A percentile compares a stretch with the other conserved stretches of the same genome.
phyloP scores from a whole-genome alignment of 2,797 vertebrate species.

The Neolamprologus multifasciatus region DNA sequence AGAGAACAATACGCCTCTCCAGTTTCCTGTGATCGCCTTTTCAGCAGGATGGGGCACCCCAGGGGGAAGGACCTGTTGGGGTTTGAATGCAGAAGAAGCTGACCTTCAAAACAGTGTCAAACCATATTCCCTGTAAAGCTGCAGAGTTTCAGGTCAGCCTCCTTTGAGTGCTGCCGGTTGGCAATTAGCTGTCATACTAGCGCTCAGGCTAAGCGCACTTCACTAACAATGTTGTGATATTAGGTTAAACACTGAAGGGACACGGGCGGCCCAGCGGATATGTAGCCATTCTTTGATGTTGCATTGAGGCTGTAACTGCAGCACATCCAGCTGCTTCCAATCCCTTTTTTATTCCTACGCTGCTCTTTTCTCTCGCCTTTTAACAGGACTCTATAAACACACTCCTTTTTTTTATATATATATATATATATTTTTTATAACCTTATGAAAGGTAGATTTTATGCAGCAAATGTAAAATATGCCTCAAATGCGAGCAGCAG shows the following conservation, averaged over 20 bases:
- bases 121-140: conserved; percentile 20
- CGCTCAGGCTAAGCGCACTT: neutral
- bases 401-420: neutral
- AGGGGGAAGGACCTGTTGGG: conserved; percentile 12
- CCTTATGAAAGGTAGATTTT: neutral
- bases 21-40: conserved; percentile 49
- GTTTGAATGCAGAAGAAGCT: conserved; percentile 37
- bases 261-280: neutral
- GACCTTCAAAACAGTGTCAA: conserved; percentile 60
- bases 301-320: neutral
- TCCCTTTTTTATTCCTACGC: neutral
- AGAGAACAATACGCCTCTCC: conserved; percentile 50
- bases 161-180: conserved; percentile 3
- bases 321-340: neutral
- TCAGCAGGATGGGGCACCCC: conserved; percentile 4
- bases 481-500: neutral
- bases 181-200: conserved; percentile 12
- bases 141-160: conserved; percentile 11
- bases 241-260: conserved; percentile 18
- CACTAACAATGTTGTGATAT: conserved; percentile 18
- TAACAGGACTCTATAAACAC: neutral
- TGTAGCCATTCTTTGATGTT: conserved; percentile 1
- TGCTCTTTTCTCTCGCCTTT: neutral
- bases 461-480: neutral
- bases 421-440: no score